Conservation (phyloP, 2,113 vertebrate genomes). For the Coregonus clupeaformis region DNA sequence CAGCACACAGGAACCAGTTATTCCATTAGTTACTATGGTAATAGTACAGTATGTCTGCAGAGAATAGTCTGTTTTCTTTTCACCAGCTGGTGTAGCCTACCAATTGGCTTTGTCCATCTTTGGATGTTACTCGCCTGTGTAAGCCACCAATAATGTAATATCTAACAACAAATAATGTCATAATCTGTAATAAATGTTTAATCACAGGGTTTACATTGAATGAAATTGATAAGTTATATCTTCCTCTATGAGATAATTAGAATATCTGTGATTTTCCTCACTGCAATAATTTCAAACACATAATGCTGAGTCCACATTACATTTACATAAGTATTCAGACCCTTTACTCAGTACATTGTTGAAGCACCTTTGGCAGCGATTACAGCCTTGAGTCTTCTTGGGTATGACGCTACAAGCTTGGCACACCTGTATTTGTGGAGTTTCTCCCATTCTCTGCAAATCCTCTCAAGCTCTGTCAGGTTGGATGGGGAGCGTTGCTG, state of each 20-base stretch:
- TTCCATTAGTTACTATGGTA: slow-evolving; percentile 46
- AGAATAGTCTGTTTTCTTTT: slow-evolving; percentile 36
- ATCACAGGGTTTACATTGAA: neutral
- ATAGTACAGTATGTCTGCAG: slow-evolving; percentile 43
- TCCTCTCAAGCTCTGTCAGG: too few relatives aligned
- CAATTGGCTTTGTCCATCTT: slow-evolving; percentile 40
- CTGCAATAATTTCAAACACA: too few relatives aligned
- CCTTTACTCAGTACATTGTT: too few relatives aligned
- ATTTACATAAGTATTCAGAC: too few relatives aligned
- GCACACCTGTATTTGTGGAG: too few relatives aligned
- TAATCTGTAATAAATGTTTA: slow-evolving; percentile 24
- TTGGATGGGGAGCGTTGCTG: too few relatives aligned
- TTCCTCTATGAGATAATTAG: neutral
- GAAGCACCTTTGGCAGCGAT: too few relatives aligned
- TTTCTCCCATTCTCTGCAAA: too few relatives aligned
- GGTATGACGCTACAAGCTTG: too few relatives aligned
- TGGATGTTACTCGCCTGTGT: slow-evolving; percentile 19
- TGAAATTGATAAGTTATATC: neutral
- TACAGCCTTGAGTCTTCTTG: too few relatives aligned
- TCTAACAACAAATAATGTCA: slow-evolving; percentile 23
- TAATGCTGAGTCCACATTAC: neutral
- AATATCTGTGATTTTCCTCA: neutral
- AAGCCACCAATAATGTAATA: slow-evolving; percentile 33
- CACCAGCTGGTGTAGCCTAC: slow-evolving; percentile 46
- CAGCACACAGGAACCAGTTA: slow-evolving; percentile 54